phyloP scores from a whole-genome alignment of 2,113 vertebrate species.

The Notothenia coriiceps region DNA sequence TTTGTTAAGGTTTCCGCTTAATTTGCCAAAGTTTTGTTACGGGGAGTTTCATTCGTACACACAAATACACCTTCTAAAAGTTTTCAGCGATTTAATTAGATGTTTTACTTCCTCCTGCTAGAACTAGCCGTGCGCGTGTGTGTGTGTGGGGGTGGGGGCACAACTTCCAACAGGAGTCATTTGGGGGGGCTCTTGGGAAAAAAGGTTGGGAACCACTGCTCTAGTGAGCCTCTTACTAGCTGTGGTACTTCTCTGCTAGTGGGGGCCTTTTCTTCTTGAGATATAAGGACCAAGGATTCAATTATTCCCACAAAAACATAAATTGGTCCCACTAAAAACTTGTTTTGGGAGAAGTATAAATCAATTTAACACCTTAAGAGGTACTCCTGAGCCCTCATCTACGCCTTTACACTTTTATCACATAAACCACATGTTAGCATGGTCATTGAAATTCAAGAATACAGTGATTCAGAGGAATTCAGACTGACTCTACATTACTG shows the following conservation, averaged over 20 bases:
- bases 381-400: slow-evolving; percentile 7
- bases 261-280: neutral
- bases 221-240: neutral
- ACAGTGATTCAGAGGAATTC: neutral
- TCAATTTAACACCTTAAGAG: slow-evolving; percentile 22
- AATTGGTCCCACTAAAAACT: no score
- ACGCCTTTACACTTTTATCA: slow-evolving; percentile 34
- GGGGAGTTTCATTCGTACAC: no score
- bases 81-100: no score
- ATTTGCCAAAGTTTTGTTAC: no score
- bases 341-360: slow-evolving; percentile 25
- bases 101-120: no score
- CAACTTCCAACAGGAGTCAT: no score
- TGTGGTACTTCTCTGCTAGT: neutral
- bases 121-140: no score
- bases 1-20: no score
- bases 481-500: neutral
- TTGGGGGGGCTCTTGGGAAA: no score
- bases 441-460: slow-evolving; percentile 6
- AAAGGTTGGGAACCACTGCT: no score
- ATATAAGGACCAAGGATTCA: neutral
- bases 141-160: no score
- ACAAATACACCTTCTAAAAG: no score
- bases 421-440: slow-evolving; percentile 33
- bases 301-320: neutral